These are phyloP conservation scores for Benitochromis conjunctus DNA, from an alignment of 2,113 vertebrate genomes.

Conservation along the genomic window DNA sequence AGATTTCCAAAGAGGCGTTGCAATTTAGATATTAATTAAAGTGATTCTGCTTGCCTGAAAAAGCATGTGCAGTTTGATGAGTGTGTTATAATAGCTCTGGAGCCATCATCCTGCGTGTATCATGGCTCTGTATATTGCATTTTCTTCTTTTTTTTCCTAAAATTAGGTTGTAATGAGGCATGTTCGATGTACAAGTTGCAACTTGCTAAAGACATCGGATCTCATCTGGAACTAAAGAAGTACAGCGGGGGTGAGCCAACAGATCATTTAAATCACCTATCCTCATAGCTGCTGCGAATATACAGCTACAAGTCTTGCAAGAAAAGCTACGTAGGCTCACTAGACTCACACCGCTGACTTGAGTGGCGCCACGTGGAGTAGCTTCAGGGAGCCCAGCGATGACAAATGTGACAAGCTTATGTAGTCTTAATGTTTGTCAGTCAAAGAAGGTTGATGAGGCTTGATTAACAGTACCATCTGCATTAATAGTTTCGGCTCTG, in stretches of 20 bases:
- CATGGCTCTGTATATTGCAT: background rate
- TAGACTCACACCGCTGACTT: slow-evolving; percentile 23
- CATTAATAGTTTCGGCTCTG: background rate
- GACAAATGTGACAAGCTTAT: slow-evolving; percentile 37
- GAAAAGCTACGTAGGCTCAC: slow-evolving; percentile 25
- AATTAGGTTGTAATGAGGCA: slow-evolving; percentile 8
- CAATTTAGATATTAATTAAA: background rate
- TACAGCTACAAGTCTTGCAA: slow-evolving; percentile 19
- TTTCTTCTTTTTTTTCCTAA: background rate
- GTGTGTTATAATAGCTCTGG: background rate
- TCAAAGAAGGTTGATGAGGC: background rate
- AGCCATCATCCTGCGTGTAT: background rate
- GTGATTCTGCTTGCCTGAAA: background rate
- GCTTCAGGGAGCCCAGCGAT: slow-evolving; percentile 15
- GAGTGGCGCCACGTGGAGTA: background rate
- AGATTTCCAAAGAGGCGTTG: background rate
- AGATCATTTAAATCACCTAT: slow-evolving; percentile 22
- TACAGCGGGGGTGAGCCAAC: slow-evolving; percentile 4
- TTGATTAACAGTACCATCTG: background rate
- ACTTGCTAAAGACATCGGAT: background rate
- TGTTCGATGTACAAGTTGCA: background rate
- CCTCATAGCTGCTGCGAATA: background rate
- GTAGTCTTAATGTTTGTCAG: slow-evolving; percentile 9
- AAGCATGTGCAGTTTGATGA: background rate
- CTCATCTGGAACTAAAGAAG: slow-evolving; percentile 29